phyloP scores from a whole-genome alignment of 2,797 vertebrate genomes.

The Taeniopygia guttata region DNA sequence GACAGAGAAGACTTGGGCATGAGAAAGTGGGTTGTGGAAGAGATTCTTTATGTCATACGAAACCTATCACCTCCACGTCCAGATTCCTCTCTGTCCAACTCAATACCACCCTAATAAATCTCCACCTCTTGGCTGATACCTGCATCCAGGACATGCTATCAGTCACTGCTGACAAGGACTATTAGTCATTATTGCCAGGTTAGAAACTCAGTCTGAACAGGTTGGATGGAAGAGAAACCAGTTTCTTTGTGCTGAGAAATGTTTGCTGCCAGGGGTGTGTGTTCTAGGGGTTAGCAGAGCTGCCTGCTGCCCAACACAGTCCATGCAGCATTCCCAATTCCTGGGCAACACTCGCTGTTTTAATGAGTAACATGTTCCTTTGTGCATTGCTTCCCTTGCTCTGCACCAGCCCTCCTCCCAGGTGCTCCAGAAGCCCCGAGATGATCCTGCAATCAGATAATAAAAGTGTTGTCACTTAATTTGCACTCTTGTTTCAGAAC shows the following conservation, averaged over 20 bases:
- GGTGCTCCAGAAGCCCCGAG: neutral
- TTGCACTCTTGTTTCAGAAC: neutral
- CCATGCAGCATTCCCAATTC: neutral
- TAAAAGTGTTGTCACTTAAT: constrained; percentile 32
- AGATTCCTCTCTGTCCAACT: neutral
- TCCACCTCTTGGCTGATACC: neutral
- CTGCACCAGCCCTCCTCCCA: neutral
- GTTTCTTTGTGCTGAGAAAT: neutral
- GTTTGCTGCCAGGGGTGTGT: neutral
- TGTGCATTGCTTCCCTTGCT: neutral
- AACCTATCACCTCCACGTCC: neutral
- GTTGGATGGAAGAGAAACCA: neutral
- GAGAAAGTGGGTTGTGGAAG: neutral
- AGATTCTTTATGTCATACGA: neutral
- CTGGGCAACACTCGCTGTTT: neutral
- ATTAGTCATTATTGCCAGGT: neutral
- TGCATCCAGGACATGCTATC: neutral
- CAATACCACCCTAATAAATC: constrained; percentile 3
- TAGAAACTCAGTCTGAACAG: neutral
- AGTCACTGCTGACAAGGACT: constrained; percentile 7
- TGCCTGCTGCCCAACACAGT: accelerated
- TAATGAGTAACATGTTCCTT: neutral
- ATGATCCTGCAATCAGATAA: neutral
- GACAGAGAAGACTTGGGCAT: neutral
- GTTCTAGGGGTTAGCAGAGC: neutral